Base-by-base conservation (phyloP, 2,797 vertebrate species). In the Hephaestus fuliginosus region DNA sequence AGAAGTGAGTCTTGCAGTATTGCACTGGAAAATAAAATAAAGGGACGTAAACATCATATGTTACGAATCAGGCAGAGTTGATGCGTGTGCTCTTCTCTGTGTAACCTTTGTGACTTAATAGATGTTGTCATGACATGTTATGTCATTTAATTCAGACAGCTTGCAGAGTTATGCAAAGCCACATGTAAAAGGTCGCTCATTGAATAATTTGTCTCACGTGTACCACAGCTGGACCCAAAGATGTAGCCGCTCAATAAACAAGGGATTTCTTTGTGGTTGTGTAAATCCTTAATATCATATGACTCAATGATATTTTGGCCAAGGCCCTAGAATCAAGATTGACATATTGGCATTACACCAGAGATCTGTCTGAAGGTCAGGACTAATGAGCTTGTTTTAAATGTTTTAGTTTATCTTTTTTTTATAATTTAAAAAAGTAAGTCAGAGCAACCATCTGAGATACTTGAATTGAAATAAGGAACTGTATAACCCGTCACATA, bases 1-100 rank as follows among this genome's bases (percentile, higher is more conserved):
- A 33, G 98, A 99, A 96, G 98, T 99, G 88, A 92, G 92, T 73
- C 7, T 20, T 56, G 7, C n/a, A 60, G 15, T 36, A 20, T 30
- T 52, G 7, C 6, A 17, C 2, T 8, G 44, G 17, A 39, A 67
- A 65, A 43, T 1, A n/a, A 57, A 6, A 44, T 13, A 46, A 48
- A 53, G 2, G 2, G 28, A 39, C 5, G 28, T n/a, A 5, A 58
- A 44, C 18, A 20, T 22, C 2, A 56, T 17, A 39, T 71, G 43
- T 46, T 0, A 30, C 12, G 7, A 57, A 25, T 22, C 22, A 20
- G 43, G 25, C 4, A 22, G 11, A 15, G 56, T 53, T 53, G n/a
- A 13, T 20, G 30, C 17, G 3, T 46, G 51, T 57, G 7, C 18
- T 67, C 44, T 25, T 53, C 6, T 11, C 9, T 61, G 12, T 4